Evolutionary conservation across 2,797 vertebrate genomes (phyloP).

Genomic region (Alosa sapidissima): DNA sequence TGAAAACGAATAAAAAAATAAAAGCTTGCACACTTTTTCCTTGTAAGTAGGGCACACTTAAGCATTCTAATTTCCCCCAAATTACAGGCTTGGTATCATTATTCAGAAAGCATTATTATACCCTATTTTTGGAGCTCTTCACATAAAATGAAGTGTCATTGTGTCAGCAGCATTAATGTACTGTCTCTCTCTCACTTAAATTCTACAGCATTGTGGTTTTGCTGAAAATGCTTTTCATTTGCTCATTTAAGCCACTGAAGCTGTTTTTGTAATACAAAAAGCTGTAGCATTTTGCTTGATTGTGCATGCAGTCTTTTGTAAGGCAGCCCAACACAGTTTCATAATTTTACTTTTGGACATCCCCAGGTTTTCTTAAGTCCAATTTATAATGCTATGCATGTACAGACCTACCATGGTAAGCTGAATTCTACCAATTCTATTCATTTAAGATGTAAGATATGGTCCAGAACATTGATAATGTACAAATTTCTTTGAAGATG

Average conservation of each 20-base stretch:
- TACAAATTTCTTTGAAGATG: conserved; percentile 8
- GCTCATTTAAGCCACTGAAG: neutral
- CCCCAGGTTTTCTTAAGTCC: conserved; percentile 6
- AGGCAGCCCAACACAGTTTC: neutral
- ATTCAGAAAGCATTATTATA: neutral
- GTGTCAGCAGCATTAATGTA: neutral
- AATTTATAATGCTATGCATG: conserved; percentile 57
- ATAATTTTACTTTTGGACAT: neutral
- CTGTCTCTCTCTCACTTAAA: neutral
- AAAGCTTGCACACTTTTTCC: neutral
- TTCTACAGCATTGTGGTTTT: neutral
- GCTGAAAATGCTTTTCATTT: neutral
- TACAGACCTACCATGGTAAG: conserved; percentile 39
- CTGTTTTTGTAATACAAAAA: neutral
- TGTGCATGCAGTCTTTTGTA: neutral
- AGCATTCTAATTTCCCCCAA: neutral
- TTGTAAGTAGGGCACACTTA: neutral
- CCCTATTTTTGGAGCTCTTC: neutral
- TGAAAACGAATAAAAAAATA: neutral
- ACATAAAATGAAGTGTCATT: neutral
- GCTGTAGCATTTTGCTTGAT: neutral
- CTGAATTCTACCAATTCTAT: conserved; percentile 31
- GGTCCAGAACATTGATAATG: conserved; percentile 10
- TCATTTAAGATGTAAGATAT: neutral
- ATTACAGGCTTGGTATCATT: neutral